Base-by-base conservation (phyloP, 2,113 vertebrate species). In the Notothenia rossii region DNA sequence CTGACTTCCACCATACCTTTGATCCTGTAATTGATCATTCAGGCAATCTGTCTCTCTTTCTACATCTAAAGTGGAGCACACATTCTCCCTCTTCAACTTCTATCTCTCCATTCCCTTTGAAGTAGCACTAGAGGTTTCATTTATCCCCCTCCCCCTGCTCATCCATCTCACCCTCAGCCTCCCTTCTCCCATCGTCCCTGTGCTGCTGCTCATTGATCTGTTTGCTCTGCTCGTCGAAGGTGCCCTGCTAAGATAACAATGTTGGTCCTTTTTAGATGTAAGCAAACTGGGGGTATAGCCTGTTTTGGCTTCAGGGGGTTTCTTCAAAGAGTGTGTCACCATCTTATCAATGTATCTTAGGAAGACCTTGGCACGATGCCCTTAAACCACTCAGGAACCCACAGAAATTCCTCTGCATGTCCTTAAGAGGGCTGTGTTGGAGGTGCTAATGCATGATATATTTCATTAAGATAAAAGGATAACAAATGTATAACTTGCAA, bases 1-100 rank as follows among this genome's bases (percentile, higher is more conserved):
- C 71, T 55, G 68, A 74, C 81, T 77, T 72, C 78, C 72, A 78
- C 18, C 54, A 53, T n/a, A 79, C 25, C 72, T 89, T 91, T 92
- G 83, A 90, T 86, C 83, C 75, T 14, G 15, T 87, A 86, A 90
- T 87, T 74, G 83, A 89, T 91, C 84, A 82, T 86, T 89, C 86
- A 70, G 55, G 10, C 77, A 74, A 79, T 88, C 69, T 86, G 20
- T 83, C 86, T 82, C 22, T 80, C 69, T 67, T 58, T 66, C 55
- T 59, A 46, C 75, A 77, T 88, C 61, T 72, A 72, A 81, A 58
- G 56, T 55, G 25, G n/a, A 79, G 43, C 68, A 33, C 64, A 74
- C 58, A 61, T 78, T 73, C 66, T 71, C 58, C 64, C 29, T 66
- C 71, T 72, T 86, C 75, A 88, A 79, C 79, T 70, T 64, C 49